Evolutionary conservation across 2,888 invertebrate genomes (phyloP).

Genomic region (Napeogenes inachia): DNA sequence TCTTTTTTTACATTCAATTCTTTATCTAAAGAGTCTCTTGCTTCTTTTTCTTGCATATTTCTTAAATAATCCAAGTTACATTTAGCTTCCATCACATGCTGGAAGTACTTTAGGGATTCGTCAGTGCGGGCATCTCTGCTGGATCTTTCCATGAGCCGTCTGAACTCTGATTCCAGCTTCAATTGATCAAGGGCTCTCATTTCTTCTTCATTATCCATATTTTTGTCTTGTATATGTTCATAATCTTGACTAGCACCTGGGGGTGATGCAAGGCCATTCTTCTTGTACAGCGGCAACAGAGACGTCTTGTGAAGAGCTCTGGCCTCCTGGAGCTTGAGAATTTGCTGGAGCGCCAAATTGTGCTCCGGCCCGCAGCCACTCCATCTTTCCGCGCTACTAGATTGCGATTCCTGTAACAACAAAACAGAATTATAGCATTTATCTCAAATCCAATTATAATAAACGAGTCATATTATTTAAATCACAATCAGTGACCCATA

Average conservation of each 20-base stretch:
- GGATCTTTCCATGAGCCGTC: constrained; percentile 77
- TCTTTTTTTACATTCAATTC: constrained; percentile 55
- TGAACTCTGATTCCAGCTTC: constrained; percentile 77
- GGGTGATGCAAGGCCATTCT: constrained; percentile 71
- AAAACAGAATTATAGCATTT: constrained; percentile 28
- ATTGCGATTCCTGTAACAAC: constrained; percentile 87
- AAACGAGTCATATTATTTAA: constrained; percentile 9
- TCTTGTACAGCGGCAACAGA: constrained; percentile 69
- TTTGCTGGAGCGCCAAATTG: constrained; percentile 93
- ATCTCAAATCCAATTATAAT: neutral
- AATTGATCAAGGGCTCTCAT: constrained; percentile 62
- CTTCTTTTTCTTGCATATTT: constrained; percentile 63
- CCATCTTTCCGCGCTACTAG: constrained; percentile 92
- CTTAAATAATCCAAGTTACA: constrained; percentile 63
- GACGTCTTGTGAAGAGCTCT: constrained; percentile 81
- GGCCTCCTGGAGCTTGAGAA: constrained; percentile 93
- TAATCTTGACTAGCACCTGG: constrained; percentile 71
- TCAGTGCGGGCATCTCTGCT: constrained; percentile 64
- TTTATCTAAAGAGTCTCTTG: constrained; percentile 37
- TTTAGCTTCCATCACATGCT: constrained; percentile 70
- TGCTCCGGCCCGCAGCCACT: constrained; percentile 93
- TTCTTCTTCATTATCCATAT: constrained; percentile 60
- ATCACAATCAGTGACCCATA: constrained; percentile 16
- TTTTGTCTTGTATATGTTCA: constrained; percentile 47
- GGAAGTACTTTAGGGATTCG: constrained; percentile 65